Percentiles rank a stretch among this genome's conserved stretches.
Conservation (phyloP, 2,113 vertebrate species). For the Paratilapia polleni region DNA sequence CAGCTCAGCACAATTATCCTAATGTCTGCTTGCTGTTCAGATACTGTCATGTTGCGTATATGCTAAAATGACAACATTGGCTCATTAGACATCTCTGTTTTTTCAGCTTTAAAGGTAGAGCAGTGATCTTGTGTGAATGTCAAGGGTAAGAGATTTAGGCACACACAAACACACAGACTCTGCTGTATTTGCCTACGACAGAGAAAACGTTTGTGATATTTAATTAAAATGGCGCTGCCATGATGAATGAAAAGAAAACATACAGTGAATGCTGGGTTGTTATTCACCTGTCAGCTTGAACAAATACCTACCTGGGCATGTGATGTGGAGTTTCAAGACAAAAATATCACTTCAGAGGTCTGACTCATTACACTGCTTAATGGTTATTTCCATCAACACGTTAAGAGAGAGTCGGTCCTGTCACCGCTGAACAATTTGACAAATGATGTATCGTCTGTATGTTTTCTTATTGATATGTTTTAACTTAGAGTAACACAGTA, state of each 20-base stretch:
- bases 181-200: neutral
- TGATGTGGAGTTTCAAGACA: constrained; percentile 5
- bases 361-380: constrained; percentile 8
- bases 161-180: neutral
- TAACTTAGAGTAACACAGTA: neutral
- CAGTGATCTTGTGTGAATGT: neutral
- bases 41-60: neutral
- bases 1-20: constrained; percentile 45
- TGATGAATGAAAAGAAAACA: neutral
- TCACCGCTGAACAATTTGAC: neutral
- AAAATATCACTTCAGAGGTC: constrained; percentile 14
- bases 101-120: neutral
- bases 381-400: constrained; percentile 4
- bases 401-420: neutral
- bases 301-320: constrained; percentile 29
- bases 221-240: constrained; percentile 10
- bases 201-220: neutral
- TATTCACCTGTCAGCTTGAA: constrained; percentile 40
- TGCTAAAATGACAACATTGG: neutral
- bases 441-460: neutral
- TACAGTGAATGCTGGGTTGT: constrained; percentile 9
- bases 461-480: neutral
- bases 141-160: neutral
- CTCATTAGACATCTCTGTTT: neutral
- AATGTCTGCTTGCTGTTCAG: constrained; percentile 36